phyloP scores from a whole-genome alignment of 35 echinoderm and acorn worm species.

The Hemicentrotus pulcherrimus region DNA sequence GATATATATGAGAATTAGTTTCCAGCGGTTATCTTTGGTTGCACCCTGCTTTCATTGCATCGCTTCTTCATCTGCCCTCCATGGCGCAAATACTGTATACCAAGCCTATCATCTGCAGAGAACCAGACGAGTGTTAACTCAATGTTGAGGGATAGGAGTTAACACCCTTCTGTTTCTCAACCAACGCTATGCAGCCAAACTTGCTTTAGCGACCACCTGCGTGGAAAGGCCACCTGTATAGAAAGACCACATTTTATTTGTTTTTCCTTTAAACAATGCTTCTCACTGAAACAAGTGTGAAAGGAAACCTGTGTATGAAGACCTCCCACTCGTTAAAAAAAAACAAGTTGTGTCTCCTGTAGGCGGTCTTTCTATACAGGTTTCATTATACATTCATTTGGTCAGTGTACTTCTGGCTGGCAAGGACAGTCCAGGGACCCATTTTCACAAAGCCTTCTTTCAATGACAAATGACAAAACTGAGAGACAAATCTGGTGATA shows the following conservation, averaged over 20 bases:
- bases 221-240: too few species aligned
- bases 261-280: too few species aligned
- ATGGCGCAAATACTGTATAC: background rate
- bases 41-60: background rate
- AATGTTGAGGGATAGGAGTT: background rate
- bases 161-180: background rate
- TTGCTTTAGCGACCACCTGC: too few species aligned
- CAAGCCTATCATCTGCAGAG: background rate
- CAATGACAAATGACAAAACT: too few species aligned
- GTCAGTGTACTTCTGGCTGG: background rate
- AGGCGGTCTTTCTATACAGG: background rate
- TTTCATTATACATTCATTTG: background rate
- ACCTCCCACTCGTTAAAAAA: too few species aligned
- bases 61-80: background rate
- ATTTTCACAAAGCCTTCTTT: too few species aligned
- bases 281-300: too few species aligned
- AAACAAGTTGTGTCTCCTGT: too few species aligned
- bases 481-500: too few species aligned
- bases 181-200: background rate
- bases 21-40: background rate
- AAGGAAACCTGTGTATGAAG: too few species aligned
- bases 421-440: background rate
- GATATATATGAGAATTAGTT: background rate
- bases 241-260: too few species aligned
- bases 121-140: background rate